Percentiles rank a stretch among this genome's conserved stretches.
Evolutionary conservation across 2,888 invertebrate genomes (phyloP).

Genomic region (Apotomis turbidana): DNA sequence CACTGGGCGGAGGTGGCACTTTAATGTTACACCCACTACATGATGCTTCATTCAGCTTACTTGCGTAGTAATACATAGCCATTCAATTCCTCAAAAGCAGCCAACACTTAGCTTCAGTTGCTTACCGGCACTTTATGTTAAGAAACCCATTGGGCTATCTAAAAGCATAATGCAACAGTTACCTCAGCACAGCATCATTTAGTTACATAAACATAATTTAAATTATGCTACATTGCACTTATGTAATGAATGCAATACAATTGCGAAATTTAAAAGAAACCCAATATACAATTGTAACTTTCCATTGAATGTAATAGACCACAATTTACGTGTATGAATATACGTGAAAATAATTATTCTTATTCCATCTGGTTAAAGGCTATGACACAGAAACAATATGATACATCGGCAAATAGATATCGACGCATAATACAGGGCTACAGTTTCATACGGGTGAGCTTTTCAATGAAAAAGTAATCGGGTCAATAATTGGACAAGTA

Average conservation of each 20-base stretch:
- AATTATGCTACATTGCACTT: conserved; percentile 22
- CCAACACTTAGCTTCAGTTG: conserved; percentile 55
- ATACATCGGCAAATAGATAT: conserved; percentile 19
- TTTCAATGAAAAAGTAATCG: not conserved
- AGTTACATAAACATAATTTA: conserved; percentile 33
- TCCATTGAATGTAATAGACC: not conserved
- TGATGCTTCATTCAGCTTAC: conserved; percentile 86
- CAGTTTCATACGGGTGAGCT: not conserved
- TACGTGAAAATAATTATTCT: conserved; percentile 2
- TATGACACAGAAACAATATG: conserved; percentile 19
- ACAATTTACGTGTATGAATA: not conserved
- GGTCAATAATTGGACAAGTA: not conserved
- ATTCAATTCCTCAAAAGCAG: conserved; percentile 71
- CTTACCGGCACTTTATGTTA: conserved; percentile 52
- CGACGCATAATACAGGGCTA: not conserved
- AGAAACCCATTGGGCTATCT: conserved; percentile 63
- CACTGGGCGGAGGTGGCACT: conserved; percentile 70
- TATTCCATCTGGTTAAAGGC: conserved; percentile 24
- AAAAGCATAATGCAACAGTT: conserved; percentile 43
- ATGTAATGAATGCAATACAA: conserved; percentile 29
- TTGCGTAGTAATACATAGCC: conserved; percentile 89
- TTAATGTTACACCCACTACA: conserved; percentile 83
- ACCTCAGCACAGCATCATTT: conserved; percentile 14
- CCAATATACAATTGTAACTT: not conserved
- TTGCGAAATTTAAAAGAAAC: conserved; percentile 2